Conservation (phyloP, 2,888 invertebrate species). For the Cephonodes hylas region DNA sequence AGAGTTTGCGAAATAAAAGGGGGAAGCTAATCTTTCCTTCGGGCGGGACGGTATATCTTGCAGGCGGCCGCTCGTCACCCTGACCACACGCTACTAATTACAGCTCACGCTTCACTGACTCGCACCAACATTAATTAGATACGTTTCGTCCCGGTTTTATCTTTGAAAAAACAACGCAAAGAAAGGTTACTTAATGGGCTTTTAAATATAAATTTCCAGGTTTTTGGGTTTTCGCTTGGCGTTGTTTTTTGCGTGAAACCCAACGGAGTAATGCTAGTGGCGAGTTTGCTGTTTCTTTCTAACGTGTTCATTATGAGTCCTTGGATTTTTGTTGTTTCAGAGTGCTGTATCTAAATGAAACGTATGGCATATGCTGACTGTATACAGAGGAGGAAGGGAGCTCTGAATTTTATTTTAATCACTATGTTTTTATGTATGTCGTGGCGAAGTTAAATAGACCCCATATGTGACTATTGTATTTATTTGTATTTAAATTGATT, state of each 20-base stretch:
- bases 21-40: neutral
- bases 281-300: too few relatives aligned
- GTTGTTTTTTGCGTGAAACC: neutral
- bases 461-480: too few relatives aligned
- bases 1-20: neutral
- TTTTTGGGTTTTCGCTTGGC: neutral
- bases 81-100: constrained; percentile 40
- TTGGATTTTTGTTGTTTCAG: too few relatives aligned
- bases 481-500: too few relatives aligned
- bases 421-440: too few relatives aligned
- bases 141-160: constrained; percentile 27
- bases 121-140: constrained; percentile 29
- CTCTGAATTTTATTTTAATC: too few relatives aligned
- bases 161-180: neutral
- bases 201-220: neutral
- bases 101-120: constrained; percentile 31
- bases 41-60: neutral
- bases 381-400: too few relatives aligned
- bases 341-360: too few relatives aligned
- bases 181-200: neutral
- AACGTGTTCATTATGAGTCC: too few relatives aligned
- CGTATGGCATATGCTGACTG: too few relatives aligned
- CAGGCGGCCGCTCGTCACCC: neutral
- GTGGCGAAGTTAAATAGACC: too few relatives aligned
- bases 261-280: too few relatives aligned